Base-by-base conservation (phyloP, 2,797 vertebrate species). In the Psittacula echo region DNA sequence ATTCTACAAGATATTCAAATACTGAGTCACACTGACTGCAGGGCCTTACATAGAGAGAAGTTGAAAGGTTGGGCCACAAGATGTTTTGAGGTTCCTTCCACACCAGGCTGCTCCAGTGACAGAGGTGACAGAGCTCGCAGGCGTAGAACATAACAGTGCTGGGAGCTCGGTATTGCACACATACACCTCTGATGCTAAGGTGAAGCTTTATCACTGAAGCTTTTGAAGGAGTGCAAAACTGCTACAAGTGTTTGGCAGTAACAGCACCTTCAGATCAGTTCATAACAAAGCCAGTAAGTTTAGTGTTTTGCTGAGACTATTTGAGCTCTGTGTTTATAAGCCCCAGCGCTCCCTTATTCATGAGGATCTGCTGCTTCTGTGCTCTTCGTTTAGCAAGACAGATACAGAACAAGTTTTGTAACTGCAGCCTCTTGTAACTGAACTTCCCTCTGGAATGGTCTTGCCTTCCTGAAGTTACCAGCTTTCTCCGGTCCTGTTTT, bases 311-410 rank as follows among this genome's bases (percentile, higher is more conserved):
- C 27, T 64, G 75, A 71, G 60, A 77, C 18, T 34, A 58, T 18
- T 16, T 45, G 39, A 88, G 44, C 47, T 44, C 27, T 1, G 2
- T 39, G 56, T 72, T 50, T 62, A 21, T 5, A 47, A 70, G 39
- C 48, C 86, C 3, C 21, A 30, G 3, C 0, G 0, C 17, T 51
- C 73, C 37, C 61, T 41, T 20, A 64, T 21, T 4, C 1, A 1
- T 2, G 5, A 74, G 41, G 22, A 39, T 23, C 19, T 47, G 42
- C 44, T 62, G 41, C n/a, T 80, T 16, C 6, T 2, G 23, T 44
- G n/a, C 60, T 70, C 7, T 24, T 32, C 17, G 47, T 45, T 65
- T 34, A 44, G 19, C 45, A 51, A 48, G n/a, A 16, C 81, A 70
- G 50, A 15, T 58, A 71, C 30, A 47, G 10, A n/a, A 0, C 16